These are phyloP conservation scores for Dryomyza anilis DNA, from an alignment of 2,888 invertebrate genomes.

Conservation along the genomic window DNA sequence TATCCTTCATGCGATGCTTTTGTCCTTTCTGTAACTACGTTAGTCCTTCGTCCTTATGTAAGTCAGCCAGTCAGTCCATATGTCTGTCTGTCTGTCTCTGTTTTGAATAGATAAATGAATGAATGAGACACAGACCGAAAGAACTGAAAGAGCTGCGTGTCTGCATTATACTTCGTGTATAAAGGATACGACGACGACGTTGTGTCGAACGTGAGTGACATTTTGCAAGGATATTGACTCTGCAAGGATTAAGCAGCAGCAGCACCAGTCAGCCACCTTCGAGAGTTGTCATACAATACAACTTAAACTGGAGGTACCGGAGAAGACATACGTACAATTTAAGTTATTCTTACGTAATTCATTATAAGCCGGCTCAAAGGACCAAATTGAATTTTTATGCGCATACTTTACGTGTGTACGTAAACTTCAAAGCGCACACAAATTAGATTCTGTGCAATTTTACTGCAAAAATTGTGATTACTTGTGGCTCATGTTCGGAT, in stretches of 20 bases:
- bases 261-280: too few species aligned
- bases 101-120: slow-evolving; percentile 10
- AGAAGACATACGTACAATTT: neutral
- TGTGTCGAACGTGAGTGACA: neutral
- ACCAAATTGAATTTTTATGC: neutral
- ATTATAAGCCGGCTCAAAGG: too few species aligned
- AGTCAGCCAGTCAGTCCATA: neutral
- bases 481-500: too few species aligned
- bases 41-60: neutral
- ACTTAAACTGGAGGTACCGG: too few species aligned
- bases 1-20: neutral
- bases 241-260: slow-evolving; percentile 8
- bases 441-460: too few species aligned
- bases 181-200: neutral
- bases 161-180: neutral
- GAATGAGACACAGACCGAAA: neutral
- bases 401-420: too few species aligned
- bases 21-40: slow-evolving; percentile 1
- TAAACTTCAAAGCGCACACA: too few species aligned
- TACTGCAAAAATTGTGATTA: too few species aligned
- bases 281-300: too few species aligned
- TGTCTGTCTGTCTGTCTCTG: neutral
- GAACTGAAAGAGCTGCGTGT: slow-evolving; percentile 1
- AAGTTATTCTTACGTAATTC: too few species aligned
- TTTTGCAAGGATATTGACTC: slow-evolving; percentile 4